phyloP scores from a whole-genome alignment of 2,113 vertebrate genomes.

The Synodontis membranacea region DNA sequence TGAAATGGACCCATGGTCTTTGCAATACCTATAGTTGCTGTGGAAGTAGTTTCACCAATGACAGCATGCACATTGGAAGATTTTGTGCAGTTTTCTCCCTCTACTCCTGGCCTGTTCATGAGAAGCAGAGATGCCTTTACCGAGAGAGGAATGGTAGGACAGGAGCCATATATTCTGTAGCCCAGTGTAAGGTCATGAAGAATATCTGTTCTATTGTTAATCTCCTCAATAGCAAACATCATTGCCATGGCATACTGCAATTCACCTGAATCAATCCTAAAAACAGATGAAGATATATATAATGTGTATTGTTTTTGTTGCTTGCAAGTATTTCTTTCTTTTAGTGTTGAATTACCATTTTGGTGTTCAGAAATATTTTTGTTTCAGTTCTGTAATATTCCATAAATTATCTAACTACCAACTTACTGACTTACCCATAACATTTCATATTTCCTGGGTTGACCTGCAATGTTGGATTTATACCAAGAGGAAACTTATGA shows the following conservation, averaged over 20 bases:
- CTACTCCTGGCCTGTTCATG: slow-evolving; percentile 65
- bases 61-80: slow-evolving; percentile 67
- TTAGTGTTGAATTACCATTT: not conserved
- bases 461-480: slow-evolving; percentile 62
- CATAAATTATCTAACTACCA: not conserved
- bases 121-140: slow-evolving; percentile 71
- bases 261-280: slow-evolving; percentile 71
- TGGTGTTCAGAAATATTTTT: not conserved
- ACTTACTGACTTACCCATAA: slow-evolving; percentile 70
- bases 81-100: slow-evolving; percentile 56
- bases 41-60: slow-evolving; percentile 75
- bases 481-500: slow-evolving; percentile 68
- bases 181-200: slow-evolving; percentile 70
- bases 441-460: slow-evolving; percentile 69
- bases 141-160: slow-evolving; percentile 71
- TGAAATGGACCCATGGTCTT: slow-evolving; percentile 71
- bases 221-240: slow-evolving; percentile 76
- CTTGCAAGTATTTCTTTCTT: not conserved
- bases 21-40: slow-evolving; percentile 74
- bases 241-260: slow-evolving; percentile 74
- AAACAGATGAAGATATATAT: not conserved
- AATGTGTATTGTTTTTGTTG: not conserved
- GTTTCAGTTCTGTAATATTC: not conserved
- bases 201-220: slow-evolving; percentile 73
- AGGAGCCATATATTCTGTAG: slow-evolving; percentile 75